Evolutionary conservation across 2,888 invertebrate species (phyloP), one percentile per base, ranked within the genome.

Genomic region (Netelia inedita): DNA sequence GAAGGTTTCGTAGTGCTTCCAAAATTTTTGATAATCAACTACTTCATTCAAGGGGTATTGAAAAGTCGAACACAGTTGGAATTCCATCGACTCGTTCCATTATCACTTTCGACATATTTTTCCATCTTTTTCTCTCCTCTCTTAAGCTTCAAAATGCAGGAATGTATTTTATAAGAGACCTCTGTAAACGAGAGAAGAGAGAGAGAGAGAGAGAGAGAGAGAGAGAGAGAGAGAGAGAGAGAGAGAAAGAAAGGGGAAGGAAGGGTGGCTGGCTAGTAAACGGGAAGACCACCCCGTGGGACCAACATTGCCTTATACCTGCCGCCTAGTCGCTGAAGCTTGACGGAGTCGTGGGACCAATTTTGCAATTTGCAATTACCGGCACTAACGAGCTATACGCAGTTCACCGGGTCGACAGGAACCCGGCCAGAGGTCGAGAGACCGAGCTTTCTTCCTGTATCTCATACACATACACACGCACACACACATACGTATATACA

Each of bases 291-390:
- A 53, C 23, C 50, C 28, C 9, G 23, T 21, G n/a, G 28, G n/a
- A 66, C 50, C 50, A 35, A 41, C 59, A 16, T 78, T 59, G 66
- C 66, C 79, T 50, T 61, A 23, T 59, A 72, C 2, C 23, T 14
- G 35, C 8, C 69, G 6, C 55, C 53, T 59, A 65, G 46, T 79
- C 72, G 73, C 43, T 50, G 57, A 68, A 83, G 61, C 73, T 68
- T 69, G 73, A 68, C 50, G 43, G 76, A 63, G 68, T 69, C 63
- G 65, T 59, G 59, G 79, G 80, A 76, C 80, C 78, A 83, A 83
- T 85, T 85, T 83, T 66, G 81, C 83, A 85, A 85, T 85, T 85
- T 85, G 81, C 83, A 83, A 85, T 85, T 85, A 85, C 80, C 85
- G 83, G 71, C 53, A 73, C 81, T 85, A 85, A 85, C 83, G 85